Base-by-base conservation (phyloP, 35 echinoderm and acorn worm species). In the Ptychodera flava region DNA sequence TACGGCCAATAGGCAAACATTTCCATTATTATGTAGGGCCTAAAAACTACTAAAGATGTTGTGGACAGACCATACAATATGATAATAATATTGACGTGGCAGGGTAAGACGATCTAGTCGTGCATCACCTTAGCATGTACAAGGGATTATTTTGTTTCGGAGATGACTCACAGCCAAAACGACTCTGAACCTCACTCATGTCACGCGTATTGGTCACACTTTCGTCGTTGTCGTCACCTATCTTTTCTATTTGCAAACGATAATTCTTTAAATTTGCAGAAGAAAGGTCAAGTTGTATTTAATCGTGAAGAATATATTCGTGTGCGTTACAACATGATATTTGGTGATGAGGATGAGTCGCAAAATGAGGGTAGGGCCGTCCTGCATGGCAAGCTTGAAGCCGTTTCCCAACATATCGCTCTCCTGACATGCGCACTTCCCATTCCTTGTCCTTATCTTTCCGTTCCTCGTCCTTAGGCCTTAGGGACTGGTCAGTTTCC, bases 221-320 rank as follows among this genome's bases (percentile, higher is more conserved):
- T 22, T 31, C 64, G 29, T 80, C 80, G 33, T 89, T 82, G 16
- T 89, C 78, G 0, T 38, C 90, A 28, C 36, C 29, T 14, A 77
- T 82, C 38, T 87, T 83, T 79, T 98, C 95, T 10, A 88, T 84
- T 29, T 94, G 85, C 15, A 98, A 78, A 94, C 92, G 28, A 92
- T 52, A n/a, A 98, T 33, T 1, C 95, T 89, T 80, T 98, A 98
- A 0, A 90, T 82, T 79, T 94, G 95, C 35, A 98, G 53, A 64
- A 79, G 79, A 28, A 98, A 28, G 29, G 94, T 92, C 35, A 98
- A 38, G 6, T 85, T 16, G 34, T 98, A 94, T 52, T 98, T 98
- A 86, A 89, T 90, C 1, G 93, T 93, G 35, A 98, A 98, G 87
- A 98, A 98, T 15, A 98, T 86, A 79, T 91, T 94, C 22, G 90